phyloP scores from a whole-genome alignment of 2,888 invertebrate genomes.

The Slavum lentiscoides region DNA sequence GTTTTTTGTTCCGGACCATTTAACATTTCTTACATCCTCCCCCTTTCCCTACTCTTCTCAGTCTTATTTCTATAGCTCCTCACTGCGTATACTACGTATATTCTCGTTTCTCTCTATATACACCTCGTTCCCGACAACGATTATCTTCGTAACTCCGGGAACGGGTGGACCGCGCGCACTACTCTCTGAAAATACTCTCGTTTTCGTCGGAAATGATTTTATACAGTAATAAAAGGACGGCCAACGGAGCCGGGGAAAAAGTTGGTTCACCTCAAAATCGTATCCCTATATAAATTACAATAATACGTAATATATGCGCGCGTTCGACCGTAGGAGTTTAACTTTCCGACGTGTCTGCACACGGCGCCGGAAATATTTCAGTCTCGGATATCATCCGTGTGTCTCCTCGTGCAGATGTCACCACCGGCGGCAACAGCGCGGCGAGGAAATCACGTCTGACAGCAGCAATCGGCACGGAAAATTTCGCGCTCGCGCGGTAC shows the following conservation, averaged over 20 bases:
- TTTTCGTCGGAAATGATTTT: background rate
- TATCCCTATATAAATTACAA: too few species aligned
- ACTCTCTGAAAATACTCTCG: background rate
- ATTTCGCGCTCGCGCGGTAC: slow-evolving; percentile 25
- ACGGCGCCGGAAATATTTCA: background rate
- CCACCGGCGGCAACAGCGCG: slow-evolving; percentile 40
- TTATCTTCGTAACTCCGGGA: slow-evolving; percentile 41
- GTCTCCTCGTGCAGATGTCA: slow-evolving; percentile 35
- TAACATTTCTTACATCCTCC: slow-evolving; percentile 23
- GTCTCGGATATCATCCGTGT: background rate
- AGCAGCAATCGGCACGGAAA: slow-evolving; percentile 35
- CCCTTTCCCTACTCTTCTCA: background rate
- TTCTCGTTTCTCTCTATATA: too few species aligned
- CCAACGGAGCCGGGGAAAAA: background rate
- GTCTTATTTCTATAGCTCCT: too few species aligned
- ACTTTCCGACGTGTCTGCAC: background rate
- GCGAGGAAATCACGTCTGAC: background rate
- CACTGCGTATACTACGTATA: too few species aligned
- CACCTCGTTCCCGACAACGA: slow-evolving; percentile 7
- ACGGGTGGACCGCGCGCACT: too few species aligned
- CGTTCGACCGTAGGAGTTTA: background rate
- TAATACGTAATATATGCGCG: too few species aligned
- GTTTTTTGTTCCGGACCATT: slow-evolving; percentile 52
- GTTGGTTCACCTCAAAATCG: slow-evolving; percentile 4
- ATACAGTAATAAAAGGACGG: too few species aligned